Percentiles rank a stretch among this genome's conserved stretches.
phyloP scores from a whole-genome alignment of 2,113 vertebrate species.

The sheep (Ovis aries) region ARS-UI_Ramb_v3.0 NC_056078.1:1558001-1558500 shows the following conservation, averaged over 20 bases:
- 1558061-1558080: background rate
- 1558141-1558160: background rate
- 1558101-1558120: background rate
- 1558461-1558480: accelerated
- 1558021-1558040: background rate
- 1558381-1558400: background rate
- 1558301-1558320: background rate
- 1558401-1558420: background rate
- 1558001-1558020: background rate
- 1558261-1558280: background rate
- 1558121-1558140: background rate
- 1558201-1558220: background rate
- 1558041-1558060: background rate
- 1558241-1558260: background rate
- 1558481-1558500: background rate
- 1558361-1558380: background rate
- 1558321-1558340: background rate
- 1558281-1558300: background rate
- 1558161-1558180: no score
- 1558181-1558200: background rate
- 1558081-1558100: background rate
- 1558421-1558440: accelerated
- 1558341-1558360: background rate
- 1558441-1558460: accelerated
- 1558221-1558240: background rate